phyloP scores from a whole-genome alignment of 2,888 invertebrate genomes.

The Andrena hattorfiana region DNA sequence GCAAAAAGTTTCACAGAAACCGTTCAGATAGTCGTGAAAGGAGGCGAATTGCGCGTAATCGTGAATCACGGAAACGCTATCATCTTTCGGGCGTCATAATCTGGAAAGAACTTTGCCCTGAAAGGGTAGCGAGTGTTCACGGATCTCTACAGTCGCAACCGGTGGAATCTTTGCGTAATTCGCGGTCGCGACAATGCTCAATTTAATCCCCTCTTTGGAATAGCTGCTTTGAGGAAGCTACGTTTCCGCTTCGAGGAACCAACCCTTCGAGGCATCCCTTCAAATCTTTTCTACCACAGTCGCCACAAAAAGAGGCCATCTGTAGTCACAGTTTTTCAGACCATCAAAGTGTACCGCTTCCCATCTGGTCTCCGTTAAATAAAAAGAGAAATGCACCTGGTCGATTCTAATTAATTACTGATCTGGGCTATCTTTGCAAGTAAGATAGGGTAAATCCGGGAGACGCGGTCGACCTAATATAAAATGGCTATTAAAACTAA shows the following conservation, averaged over 20 bases:
- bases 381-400: neutral
- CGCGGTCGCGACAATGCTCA: neutral
- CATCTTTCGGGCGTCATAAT: constrained; percentile 26
- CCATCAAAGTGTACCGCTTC: constrained; percentile 1
- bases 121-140: neutral
- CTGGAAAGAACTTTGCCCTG: neutral
- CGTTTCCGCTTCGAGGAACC: neutral
- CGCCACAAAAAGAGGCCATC: no score
- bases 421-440: no score
- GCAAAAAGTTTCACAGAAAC: constrained; percentile 15
- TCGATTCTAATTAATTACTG: no score
- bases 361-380: neutral
- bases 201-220: neutral
- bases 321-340: neutral
- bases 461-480: no score
- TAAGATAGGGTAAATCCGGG: no score
- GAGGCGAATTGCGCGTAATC: constrained; percentile 4
- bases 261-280: neutral
- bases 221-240: neutral
- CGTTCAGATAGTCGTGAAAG: constrained; percentile 23
- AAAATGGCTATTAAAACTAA: no score
- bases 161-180: neutral
- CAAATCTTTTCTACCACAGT: neutral
- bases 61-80: constrained; percentile 33
- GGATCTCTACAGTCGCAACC: neutral